These are phyloP conservation scores for Elachura formosa DNA, from an alignment of 2,113 vertebrate genomes.

Conservation along the genomic window DNA sequence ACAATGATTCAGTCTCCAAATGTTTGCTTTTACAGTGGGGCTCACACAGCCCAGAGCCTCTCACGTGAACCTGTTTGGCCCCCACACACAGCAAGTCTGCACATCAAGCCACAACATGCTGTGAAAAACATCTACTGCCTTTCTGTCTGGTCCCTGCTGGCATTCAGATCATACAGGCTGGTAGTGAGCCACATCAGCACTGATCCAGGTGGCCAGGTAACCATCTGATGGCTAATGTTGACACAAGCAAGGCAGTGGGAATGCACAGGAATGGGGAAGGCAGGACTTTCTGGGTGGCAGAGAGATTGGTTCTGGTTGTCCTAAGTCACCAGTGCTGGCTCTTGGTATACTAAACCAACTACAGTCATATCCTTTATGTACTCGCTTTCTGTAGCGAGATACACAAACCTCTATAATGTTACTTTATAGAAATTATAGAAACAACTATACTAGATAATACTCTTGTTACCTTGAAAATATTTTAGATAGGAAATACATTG, in stretches of 20 bases:
- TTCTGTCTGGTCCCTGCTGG: neutral
- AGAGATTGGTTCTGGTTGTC: neutral
- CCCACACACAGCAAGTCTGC: neutral
- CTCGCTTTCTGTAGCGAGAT: neutral
- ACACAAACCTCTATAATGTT: neutral
- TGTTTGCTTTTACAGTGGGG: neutral
- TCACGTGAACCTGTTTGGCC: accelerated
- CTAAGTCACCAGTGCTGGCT: neutral
- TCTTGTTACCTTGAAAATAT: neutral
- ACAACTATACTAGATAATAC: neutral
- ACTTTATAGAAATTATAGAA: neutral
- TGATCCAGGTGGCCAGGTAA: neutral
- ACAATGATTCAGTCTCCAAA: neutral
- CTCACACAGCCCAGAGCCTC: neutral
- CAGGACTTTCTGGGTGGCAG: neutral
- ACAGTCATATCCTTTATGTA: neutral
- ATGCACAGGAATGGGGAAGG: neutral
- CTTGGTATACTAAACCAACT: neutral
- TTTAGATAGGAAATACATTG: neutral
- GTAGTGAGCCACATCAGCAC: neutral
- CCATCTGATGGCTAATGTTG: neutral
- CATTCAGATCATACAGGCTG: neutral
- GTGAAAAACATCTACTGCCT: neutral
- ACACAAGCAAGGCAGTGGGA: neutral
- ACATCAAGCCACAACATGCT: neutral